A percentile compares a stretch with the other conserved stretches of the same genome.
Conservation (phyloP, 2,797 vertebrate genomes). For the Melopsittacus undulatus region DNA sequence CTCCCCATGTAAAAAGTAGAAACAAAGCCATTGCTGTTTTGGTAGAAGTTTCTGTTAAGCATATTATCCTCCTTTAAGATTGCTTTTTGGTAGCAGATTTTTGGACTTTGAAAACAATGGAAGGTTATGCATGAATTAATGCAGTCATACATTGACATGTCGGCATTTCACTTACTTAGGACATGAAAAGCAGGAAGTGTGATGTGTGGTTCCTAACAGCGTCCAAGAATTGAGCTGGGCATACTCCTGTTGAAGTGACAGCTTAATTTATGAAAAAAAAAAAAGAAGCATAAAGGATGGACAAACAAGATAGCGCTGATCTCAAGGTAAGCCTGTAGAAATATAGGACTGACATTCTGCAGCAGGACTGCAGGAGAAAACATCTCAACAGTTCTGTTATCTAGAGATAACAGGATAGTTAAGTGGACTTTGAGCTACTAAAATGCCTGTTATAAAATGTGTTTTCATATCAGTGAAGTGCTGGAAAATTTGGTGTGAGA, state of each 20-base stretch:
- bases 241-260: neutral
- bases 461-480: neutral
- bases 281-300: constrained; percentile 6
- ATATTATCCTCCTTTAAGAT: neutral
- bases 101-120: neutral
- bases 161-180: neutral
- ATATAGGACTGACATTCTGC: neutral
- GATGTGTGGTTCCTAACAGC: neutral
- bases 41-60: neutral
- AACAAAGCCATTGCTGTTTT: neutral
- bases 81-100: neutral
- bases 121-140: neutral
- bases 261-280: neutral
- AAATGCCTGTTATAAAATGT: neutral
- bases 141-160: neutral
- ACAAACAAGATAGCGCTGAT: neutral
- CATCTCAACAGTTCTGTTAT: neutral
- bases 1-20: neutral
- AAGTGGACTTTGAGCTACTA: neutral
- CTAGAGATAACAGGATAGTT: neutral
- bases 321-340: constrained; percentile 17
- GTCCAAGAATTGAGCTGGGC: neutral
- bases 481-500: neutral
- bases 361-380: neutral
- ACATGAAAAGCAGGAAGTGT: neutral